Evolutionary conservation across 2,797 vertebrate genomes (phyloP), one percentile per base, ranked within the genome.

Genomic region (Toxotes lorentzi): DNA sequence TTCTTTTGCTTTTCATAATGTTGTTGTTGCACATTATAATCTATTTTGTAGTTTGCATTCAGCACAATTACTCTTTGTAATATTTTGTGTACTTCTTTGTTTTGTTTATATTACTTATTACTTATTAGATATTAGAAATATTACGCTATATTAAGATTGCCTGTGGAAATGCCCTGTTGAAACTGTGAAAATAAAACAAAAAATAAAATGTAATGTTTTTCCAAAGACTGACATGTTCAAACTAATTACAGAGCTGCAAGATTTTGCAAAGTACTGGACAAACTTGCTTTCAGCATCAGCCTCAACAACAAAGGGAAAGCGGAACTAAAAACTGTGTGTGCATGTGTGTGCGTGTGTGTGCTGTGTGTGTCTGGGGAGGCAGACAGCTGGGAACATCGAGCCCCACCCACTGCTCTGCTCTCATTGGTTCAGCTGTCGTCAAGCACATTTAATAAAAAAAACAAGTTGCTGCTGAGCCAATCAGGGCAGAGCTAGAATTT

Each of bases 361-460:
- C 50, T 56, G 60, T 62, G 45, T 76, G 43, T 73, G 69, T 62
- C 9, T 73, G 75, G 54, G 32, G 45, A 30, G 0, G 19, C 60
- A 78, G 78, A 84, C 86, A 89, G 85, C 88, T 83, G 79, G 80
- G 83, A 84, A 84, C 83, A 78, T 81, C 23, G 21, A 68, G 73
- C 88, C 79, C 68, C 81, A 19, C 90, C 92, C 79, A 47, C 48
- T 0, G 7, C 79, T 76, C 56, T 19, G 0, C 77, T 89, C 84
- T 90, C 73, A 96, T 95, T 95, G 95, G 95, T 87, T 88, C 69
- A 35, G 63, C 79, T 96, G 95, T 96, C 34, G 92, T 92, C 76
- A 92, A 81, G 95, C 54, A 0, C 73, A 82, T 89, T 82, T 83
- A 79, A 81, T 35, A 66, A 76, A 41, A 41, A 86, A 88, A 90